These are phyloP conservation scores for Panonychus citri DNA, from an alignment of 1,140 invertebrate genomes.

Conservation along the genomic window DNA sequence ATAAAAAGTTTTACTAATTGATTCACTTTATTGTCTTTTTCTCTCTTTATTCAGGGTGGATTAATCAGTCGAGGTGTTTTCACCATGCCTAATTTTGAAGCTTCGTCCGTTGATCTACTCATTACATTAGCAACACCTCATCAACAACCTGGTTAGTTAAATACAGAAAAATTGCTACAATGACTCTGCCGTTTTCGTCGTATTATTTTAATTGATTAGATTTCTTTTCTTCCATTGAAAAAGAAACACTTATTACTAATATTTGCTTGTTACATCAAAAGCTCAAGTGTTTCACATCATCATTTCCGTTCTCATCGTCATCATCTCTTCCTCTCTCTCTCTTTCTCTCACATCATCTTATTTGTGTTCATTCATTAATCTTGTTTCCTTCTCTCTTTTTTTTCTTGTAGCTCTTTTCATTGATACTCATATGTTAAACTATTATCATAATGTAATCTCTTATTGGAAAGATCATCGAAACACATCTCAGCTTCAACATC, in stretches of 20 bases:
- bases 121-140: conserved; percentile 10
- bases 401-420: not conserved
- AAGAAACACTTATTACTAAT: too few relatives aligned
- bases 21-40: not conserved
- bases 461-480: not conserved
- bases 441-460: not conserved
- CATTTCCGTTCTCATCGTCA: not conserved
- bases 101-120: not conserved
- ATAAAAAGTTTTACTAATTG: not conserved
- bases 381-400: not conserved
- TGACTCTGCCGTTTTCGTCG: too few relatives aligned
- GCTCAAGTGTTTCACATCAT: too few relatives aligned
- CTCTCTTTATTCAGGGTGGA: conserved; percentile 5
- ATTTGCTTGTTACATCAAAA: not conserved
- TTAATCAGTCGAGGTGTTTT: conserved; percentile 6
- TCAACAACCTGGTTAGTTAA: not conserved
- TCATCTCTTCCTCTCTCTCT: too few relatives aligned
- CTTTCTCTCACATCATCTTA: too few relatives aligned
- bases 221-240: too few relatives aligned
- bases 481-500: not conserved
- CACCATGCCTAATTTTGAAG: not conserved
- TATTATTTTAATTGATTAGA: too few relatives aligned
- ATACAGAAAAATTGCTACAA: not conserved
- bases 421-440: not conserved
- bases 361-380: not conserved